Evolutionary conservation across 2,888 invertebrate genomes (phyloP), one percentile per base, ranked within the genome.

Genomic region (Epirrhoe tristata): DNA sequence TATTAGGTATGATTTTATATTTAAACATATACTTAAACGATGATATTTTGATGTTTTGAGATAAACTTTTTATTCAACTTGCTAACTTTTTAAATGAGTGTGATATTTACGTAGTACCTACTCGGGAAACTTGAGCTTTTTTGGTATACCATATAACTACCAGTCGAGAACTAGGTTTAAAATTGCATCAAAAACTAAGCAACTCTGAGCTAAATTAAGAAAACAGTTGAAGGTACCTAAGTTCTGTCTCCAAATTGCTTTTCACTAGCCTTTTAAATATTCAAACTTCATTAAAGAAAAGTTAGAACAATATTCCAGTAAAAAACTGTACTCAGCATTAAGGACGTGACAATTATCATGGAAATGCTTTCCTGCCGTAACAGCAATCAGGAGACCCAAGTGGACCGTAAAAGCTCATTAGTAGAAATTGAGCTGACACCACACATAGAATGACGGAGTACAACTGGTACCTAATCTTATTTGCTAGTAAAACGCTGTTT

Each of bases 361-460:
- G 64, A 68, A 72, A 53, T 63, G 56, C 65, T 58, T 53, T 66
- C 60, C 59, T 60, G 65, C 58, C 57, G 63, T 62, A 58, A 55
- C 56, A 58, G 64, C 71, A 63, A 69, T 67, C 68, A 69, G 58
- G 60, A 52, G 60, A 17, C 71, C 58, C 63, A 60, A 67, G 56
- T 63, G 66, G 67, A 59, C 63, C 72, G 71, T 78, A 75, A 79
- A 79, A 72, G 65, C 66, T 75, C 75, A 71, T 77, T 74, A 75
- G 61, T 48, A 39, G 61, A 69, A 17, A 34, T 12, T 39, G 50
- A 43, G 43, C 62, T 36, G 36, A 39, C 60, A 34, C 43, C 31
- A 56, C 46, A 43, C 43, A 39, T 43, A 12, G 39, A 12, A 12
- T 4, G 24, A 24, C 24, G 24, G 24, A 24, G 10, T 43, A 43